Evolutionary conservation across 2,797 vertebrate species (phyloP).

Genomic region (Bradypodion ventrale): DNA sequence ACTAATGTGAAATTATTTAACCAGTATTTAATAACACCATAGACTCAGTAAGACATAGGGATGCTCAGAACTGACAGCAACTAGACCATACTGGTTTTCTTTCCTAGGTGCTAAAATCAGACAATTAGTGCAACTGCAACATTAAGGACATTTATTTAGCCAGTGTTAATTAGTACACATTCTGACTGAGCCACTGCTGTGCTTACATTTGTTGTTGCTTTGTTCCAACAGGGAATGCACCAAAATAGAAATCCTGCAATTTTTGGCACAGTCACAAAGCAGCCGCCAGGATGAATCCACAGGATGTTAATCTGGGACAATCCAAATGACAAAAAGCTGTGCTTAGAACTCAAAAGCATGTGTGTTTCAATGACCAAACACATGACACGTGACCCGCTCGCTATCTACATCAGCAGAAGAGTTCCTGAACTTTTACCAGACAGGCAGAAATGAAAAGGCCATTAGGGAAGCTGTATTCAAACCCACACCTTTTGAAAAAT

Average conservation of each 20-base stretch:
- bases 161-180: slow-evolving; percentile 25
- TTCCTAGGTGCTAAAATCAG: slow-evolving; percentile 12
- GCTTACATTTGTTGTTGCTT: neutral
- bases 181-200: slow-evolving; percentile 15
- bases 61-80: slow-evolving; percentile 2
- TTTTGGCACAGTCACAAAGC: neutral
- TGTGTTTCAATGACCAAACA: neutral
- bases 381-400: neutral
- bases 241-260: slow-evolving; percentile 20
- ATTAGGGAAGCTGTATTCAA: neutral
- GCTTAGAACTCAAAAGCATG: neutral
- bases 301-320: slow-evolving; percentile 15
- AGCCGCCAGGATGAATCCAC: neutral
- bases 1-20: slow-evolving; percentile 1
- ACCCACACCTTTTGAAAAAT: neutral
- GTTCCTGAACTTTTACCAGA: neutral
- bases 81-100: slow-evolving; percentile 24
- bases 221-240: slow-evolving; percentile 10
- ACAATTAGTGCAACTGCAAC: slow-evolving; percentile 10
- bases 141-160: slow-evolving; percentile 2
- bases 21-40: neutral
- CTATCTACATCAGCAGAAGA: neutral
- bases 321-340: neutral
- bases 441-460: neutral
- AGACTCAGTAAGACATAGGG: neutral